Conservation (phyloP, 2,888 invertebrate species). For the Suillia variegata region DNA sequence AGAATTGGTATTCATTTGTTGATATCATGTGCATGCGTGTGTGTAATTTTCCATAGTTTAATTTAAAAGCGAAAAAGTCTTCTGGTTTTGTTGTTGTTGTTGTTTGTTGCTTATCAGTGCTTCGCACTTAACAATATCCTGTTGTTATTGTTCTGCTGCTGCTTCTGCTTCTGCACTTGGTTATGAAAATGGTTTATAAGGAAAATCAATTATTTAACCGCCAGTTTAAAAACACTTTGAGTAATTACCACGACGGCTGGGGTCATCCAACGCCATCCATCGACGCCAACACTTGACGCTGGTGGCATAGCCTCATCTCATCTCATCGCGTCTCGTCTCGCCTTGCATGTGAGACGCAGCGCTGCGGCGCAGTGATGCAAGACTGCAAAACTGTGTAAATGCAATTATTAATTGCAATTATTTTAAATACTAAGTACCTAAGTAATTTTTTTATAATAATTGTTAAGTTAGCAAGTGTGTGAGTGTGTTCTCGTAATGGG, state of each 20-base stretch:
- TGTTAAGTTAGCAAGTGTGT: too few relatives aligned
- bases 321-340: too few relatives aligned
- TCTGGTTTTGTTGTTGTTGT: too few relatives aligned
- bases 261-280: not conserved
- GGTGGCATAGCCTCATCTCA: too few relatives aligned
- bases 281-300: too few relatives aligned
- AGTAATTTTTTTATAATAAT: too few relatives aligned
- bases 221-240: not conserved
- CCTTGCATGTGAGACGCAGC: not conserved
- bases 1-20: too few relatives aligned
- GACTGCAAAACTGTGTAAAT: not conserved
- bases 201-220: conserved; percentile 1
- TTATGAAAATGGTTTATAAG: not conserved
- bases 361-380: not conserved
- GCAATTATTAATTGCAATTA: not conserved
- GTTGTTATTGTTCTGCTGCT: not conserved
- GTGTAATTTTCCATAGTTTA: not conserved
- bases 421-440: not conserved
- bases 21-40: not conserved
- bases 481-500: too few relatives aligned
- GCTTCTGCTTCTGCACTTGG: not conserved
- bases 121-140: not conserved
- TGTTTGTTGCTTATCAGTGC: not conserved
- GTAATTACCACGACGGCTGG: not conserved
- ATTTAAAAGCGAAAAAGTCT: not conserved